Conservation (phyloP, 1,140 invertebrate genomes). For the Tyrophagus putrescentiae region DNA sequence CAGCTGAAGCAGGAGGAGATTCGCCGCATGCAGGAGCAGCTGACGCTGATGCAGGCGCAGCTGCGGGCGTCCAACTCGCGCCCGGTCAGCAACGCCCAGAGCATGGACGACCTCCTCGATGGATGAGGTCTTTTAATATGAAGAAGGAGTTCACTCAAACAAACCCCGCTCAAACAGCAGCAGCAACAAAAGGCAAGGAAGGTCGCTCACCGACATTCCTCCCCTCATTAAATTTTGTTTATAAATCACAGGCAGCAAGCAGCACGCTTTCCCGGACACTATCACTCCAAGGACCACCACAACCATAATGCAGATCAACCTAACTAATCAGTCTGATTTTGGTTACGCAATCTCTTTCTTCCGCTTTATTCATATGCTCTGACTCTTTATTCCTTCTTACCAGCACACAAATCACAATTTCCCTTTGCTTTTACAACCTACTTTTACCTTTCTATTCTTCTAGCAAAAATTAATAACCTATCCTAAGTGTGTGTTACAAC, state of each 20-base stretch:
- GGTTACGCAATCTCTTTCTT: too few species aligned
- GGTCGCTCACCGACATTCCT: background rate
- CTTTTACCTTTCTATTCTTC: too few species aligned
- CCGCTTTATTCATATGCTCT: too few species aligned
- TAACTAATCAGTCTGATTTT: too few species aligned
- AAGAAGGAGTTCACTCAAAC: background rate
- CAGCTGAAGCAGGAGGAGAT: constrained; percentile 89
- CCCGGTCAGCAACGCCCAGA: constrained; percentile 20
- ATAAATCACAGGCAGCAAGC: too few species aligned
- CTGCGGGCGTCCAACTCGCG: constrained; percentile 34
- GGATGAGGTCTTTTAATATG: background rate
- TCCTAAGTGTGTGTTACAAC: too few species aligned
- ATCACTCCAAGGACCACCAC: background rate
- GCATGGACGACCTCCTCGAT: background rate
- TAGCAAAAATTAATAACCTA: too few species aligned
- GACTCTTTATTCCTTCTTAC: too few species aligned
- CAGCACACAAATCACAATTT: too few species aligned
- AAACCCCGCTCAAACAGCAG: background rate
- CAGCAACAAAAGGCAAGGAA: background rate
- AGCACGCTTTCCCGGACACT: background rate
- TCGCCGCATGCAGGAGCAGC: constrained; percentile 85
- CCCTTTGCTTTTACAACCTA: too few species aligned
- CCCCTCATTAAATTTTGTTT: too few species aligned
- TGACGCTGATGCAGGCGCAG: constrained; percentile 91
- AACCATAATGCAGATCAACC: too few species aligned